phyloP scores from a whole-genome alignment of 2,113 vertebrate species.

The Barbus barbus region DNA sequence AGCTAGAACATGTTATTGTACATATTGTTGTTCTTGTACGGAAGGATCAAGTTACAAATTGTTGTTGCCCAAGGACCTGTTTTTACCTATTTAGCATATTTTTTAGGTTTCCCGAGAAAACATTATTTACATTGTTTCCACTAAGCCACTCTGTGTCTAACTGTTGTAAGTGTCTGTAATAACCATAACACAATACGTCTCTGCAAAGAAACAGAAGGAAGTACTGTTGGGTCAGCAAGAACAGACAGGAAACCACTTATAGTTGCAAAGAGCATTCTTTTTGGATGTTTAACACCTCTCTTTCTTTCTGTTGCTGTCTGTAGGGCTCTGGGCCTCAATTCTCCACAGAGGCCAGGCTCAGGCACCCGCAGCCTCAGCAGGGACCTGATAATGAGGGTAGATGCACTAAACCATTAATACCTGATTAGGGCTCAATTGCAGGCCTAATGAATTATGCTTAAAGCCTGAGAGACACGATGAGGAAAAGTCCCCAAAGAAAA shows the following conservation, averaged over 20 bases:
- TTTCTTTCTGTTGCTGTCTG: constrained; percentile 50
- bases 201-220: neutral
- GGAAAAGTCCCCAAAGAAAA: neutral
- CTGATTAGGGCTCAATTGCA: constrained; percentile 6
- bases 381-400: constrained; percentile 55
- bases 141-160: neutral
- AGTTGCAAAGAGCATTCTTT: constrained; percentile 2
- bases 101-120: neutral
- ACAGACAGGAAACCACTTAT: neutral
- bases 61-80: too few species aligned
- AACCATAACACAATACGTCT: neutral
- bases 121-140: neutral
- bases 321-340: constrained; percentile 70
- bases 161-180: neutral
- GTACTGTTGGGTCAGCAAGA: neutral
- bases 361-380: constrained; percentile 61
- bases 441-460: constrained; percentile 22
- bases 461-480: neutral
- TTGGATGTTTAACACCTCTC: constrained; percentile 20
- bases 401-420: constrained; percentile 18
- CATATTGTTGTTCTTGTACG: neutral
- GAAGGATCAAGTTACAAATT: neutral
- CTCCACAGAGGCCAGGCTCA: constrained; percentile 73
- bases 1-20: neutral
- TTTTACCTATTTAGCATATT: neutral